These are phyloP conservation scores for Argyrosomus regius DNA, from an alignment of 2,797 vertebrate genomes.

Conservation along the genomic window DNA sequence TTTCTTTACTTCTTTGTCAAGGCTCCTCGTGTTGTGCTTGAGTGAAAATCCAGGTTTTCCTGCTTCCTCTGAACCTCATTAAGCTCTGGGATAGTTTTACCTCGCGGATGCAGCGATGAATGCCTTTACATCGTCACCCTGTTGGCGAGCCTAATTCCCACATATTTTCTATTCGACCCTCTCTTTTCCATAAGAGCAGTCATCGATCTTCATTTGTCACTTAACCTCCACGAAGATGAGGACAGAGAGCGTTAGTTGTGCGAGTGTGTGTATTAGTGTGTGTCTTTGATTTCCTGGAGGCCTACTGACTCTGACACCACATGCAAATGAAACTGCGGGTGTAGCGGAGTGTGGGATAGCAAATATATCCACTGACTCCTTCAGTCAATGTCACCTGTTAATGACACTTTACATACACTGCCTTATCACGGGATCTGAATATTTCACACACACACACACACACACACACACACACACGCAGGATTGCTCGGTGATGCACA, in stretches of 20 bases:
- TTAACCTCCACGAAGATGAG: conserved; percentile 84
- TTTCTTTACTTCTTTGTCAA: conserved; percentile 64
- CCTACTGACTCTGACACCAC: conserved; percentile 74
- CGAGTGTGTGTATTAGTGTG: conserved; percentile 65
- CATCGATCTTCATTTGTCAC: conserved; percentile 88
- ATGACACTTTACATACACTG: conserved; percentile 80
- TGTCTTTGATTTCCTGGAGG: conserved; percentile 86
- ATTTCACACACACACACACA: conserved; percentile 33
- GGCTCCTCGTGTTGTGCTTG: conserved; percentile 61
- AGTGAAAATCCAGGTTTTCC: conserved; percentile 82
- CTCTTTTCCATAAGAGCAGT: conserved; percentile 85
- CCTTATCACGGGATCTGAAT: conserved; percentile 71
- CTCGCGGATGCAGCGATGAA: conserved; percentile 59
- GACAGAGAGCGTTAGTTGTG: conserved; percentile 69
- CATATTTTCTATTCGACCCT: conserved; percentile 82
- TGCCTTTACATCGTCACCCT: conserved; percentile 75
- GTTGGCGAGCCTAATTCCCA: conserved; percentile 75
- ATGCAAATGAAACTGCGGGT: conserved; percentile 85
- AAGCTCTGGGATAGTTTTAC: conserved; percentile 79
- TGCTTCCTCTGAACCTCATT: conserved; percentile 83
- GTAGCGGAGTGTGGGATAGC: conserved; percentile 78
- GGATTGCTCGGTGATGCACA: conserved; percentile 37
- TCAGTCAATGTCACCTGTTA: conserved; percentile 88
- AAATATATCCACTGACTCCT: conserved; percentile 84
- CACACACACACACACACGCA: neutral